Evolutionary conservation across 2,113 vertebrate species (phyloP).

Genomic region (Pitta sordida): DNA sequence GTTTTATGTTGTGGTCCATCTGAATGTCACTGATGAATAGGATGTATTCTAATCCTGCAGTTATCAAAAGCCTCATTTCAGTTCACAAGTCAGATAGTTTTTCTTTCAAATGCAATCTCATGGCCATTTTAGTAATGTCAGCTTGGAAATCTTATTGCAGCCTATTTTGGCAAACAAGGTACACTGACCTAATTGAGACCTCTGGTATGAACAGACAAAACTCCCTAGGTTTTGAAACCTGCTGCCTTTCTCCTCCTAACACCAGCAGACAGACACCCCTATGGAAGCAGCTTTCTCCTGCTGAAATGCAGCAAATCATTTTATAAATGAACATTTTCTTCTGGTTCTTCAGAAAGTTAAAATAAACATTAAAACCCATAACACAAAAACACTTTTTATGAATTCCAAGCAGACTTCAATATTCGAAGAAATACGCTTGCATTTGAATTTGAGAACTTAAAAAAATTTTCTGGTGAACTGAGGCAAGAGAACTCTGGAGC

Average conservation of each 20-base stretch:
- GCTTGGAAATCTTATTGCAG: not conserved
- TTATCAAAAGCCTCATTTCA: constrained; percentile 33
- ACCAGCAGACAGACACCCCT: not conserved
- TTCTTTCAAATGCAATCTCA: constrained; percentile 19
- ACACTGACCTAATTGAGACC: not conserved
- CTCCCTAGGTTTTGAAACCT: not conserved
- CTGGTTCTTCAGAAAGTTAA: constrained; percentile 5
- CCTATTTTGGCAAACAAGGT: not conserved
- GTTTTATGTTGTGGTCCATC: not conserved
- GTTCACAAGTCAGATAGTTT: not conserved
- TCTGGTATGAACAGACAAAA: not conserved
- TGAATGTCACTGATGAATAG: not conserved
- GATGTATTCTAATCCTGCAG: not conserved
- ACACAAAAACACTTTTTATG: not conserved
- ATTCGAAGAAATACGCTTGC: not conserved
- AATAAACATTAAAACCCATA: constrained; percentile 5
- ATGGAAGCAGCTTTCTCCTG: not conserved
- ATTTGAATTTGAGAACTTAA: constrained; percentile 12
- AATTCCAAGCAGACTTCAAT: not conserved
- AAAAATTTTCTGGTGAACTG: not conserved
- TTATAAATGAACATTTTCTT: constrained; percentile 17
- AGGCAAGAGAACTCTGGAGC: not conserved
- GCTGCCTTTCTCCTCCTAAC: not conserved
- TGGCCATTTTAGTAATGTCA: not conserved
- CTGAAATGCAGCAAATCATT: not conserved